phyloP scores from a whole-genome alignment of 2,888 invertebrate genomes.

The Agrilus biguttatus region DNA sequence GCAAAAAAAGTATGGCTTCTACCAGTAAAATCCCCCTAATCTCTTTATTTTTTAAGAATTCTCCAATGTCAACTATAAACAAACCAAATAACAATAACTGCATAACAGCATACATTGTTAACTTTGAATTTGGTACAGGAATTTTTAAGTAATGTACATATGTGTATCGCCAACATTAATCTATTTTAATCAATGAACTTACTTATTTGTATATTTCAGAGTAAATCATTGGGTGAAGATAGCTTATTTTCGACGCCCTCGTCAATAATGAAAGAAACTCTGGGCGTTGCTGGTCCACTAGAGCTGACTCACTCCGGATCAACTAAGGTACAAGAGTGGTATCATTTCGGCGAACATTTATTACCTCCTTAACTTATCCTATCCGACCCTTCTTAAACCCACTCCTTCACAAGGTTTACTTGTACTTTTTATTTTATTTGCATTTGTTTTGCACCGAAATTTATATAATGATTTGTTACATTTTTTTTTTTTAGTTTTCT shows the following conservation, averaged over 20 bases:
- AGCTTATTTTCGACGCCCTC: conserved; percentile 73
- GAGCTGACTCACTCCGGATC: conserved; percentile 35
- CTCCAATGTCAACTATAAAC: no score
- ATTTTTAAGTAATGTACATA: no score
- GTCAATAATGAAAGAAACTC: conserved; percentile 70
- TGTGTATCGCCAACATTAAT: no score
- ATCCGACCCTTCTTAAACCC: neutral
- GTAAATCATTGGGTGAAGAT: conserved; percentile 51
- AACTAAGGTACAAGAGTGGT: conserved; percentile 31
- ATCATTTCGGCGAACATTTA: conserved; percentile 25
- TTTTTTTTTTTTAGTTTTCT: conserved; percentile 2
- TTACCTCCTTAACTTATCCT: conserved; percentile 15
- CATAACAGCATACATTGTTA: no score
- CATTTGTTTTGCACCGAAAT: conserved; percentile 8
- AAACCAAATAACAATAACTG: no score
- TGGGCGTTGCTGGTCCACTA: conserved; percentile 50
- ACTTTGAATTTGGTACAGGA: no score
- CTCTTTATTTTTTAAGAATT: no score
- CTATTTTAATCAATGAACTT: no score
- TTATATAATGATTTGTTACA: conserved; percentile 1
- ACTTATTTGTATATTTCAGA: no score
- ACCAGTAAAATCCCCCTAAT: no score
- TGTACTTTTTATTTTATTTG: conserved; percentile 2
- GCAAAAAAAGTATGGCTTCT: no score
- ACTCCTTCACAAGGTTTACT: conserved; percentile 2